Conservation (phyloP, 2,888 invertebrate genomes). For the Heliconius ismenius region DNA sequence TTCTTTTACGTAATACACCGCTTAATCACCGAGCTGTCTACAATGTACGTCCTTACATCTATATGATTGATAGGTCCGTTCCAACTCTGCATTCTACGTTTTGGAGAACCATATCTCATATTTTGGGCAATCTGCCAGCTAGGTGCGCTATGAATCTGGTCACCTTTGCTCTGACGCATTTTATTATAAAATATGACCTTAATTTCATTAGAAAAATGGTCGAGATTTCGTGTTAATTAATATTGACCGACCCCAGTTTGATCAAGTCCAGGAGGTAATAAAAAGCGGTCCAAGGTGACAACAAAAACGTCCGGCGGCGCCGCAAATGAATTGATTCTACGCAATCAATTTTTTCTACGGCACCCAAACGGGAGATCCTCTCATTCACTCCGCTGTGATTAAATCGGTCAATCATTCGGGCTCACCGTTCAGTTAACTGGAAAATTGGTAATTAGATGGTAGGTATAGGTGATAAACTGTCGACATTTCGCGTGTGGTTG, state of each 20-base stretch:
- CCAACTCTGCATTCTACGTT: conserved; percentile 42
- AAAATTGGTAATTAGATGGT: conserved; percentile 78
- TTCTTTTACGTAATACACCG: conserved; percentile 40
- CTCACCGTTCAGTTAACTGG: conserved; percentile 77
- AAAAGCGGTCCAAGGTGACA: conserved; percentile 62
- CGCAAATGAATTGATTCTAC: conserved; percentile 75
- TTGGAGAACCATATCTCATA: conserved; percentile 43
- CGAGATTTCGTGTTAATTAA: conserved; percentile 55
- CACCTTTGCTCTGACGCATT: conserved; percentile 22
- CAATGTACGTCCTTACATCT: conserved; percentile 38
- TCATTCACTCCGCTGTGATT: conserved; percentile 71
- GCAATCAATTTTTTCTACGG: conserved; percentile 73
- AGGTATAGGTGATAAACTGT: conserved; percentile 67
- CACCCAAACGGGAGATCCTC: conserved; percentile 53
- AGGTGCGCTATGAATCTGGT: conserved; percentile 33
- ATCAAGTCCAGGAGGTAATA: conserved; percentile 46
- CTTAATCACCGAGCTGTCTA: conserved; percentile 44
- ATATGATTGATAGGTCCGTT: conserved; percentile 46
- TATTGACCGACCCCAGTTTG: conserved; percentile 51
- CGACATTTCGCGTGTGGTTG: conserved; percentile 43
- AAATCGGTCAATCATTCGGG: conserved; percentile 77
- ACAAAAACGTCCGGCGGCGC: conserved; percentile 65
- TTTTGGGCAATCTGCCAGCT: conserved; percentile 48
- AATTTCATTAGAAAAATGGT: conserved; percentile 42
- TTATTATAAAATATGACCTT: conserved; percentile 12